Conservation (phyloP, 37 sponge, comb jelly and placozoan species). For the Haliclona indistincta region DNA sequence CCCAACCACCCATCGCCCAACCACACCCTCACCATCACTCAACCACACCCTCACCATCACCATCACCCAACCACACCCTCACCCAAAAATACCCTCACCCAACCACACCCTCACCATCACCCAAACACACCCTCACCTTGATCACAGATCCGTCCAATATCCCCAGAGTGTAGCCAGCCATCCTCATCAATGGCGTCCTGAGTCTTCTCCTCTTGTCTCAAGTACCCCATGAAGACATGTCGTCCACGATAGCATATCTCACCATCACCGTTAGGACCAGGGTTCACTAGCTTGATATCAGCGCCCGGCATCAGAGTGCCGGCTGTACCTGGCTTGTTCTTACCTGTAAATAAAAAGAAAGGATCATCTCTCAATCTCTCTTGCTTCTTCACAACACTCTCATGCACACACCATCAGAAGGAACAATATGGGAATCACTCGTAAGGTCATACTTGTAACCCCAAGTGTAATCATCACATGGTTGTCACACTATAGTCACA, state of each 20-base stretch:
- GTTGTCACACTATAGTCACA: no score
- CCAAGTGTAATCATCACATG: constrained; percentile 10
- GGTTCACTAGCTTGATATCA: constrained; percentile 87
- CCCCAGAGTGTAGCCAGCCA: constrained; percentile 98
- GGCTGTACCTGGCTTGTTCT: constrained; percentile 58
- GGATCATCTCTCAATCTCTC: background rate
- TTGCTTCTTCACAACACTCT: background rate
- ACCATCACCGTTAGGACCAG: constrained; percentile 46
- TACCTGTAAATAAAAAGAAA: constrained; percentile 19
- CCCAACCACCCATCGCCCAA: background rate
- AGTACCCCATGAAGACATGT: constrained; percentile 97
- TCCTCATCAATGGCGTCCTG: constrained; percentile 87
- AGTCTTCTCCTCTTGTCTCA: constrained; percentile 87
- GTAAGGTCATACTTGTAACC: background rate
- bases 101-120: background rate
- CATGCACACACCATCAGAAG: background rate
- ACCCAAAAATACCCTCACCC: background rate
- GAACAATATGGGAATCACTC: background rate
- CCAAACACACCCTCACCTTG: constrained; percentile 81
- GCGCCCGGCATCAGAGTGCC: constrained; percentile 81
- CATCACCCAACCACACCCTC: no score
- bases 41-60: no score
- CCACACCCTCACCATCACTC: background rate
- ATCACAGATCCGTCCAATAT: constrained; percentile 82
- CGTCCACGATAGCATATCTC: constrained; percentile 89